Conservation (phyloP, 2,888 invertebrate genomes). For the Heteromurus nitidus region DNA sequence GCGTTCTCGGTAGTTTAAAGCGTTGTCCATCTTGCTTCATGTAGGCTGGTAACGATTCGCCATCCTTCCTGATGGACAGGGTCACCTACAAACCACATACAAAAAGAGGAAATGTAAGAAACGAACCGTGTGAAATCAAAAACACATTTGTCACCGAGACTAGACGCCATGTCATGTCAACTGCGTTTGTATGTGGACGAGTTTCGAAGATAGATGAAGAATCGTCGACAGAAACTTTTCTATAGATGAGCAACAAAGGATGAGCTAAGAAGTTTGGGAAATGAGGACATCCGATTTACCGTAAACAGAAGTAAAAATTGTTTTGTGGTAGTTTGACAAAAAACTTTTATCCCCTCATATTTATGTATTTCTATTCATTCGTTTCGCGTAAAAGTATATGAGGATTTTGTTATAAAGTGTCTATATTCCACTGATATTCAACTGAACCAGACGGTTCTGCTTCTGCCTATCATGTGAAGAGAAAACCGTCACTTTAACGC, state of each 20-base stretch:
- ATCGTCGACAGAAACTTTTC: no score
- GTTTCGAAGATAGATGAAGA: neutral
- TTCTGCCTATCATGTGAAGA: no score
- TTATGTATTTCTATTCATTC: no score
- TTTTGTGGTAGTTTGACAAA: neutral
- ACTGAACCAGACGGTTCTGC: no score
- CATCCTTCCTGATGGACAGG: conserved; percentile 77
- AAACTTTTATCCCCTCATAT: no score
- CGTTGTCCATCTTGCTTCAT: conserved; percentile 80
- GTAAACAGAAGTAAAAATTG: neutral
- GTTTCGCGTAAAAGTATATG: no score
- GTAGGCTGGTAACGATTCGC: conserved; percentile 77
- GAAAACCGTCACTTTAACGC: conserved; percentile 1
- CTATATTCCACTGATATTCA: no score
- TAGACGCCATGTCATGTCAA: neutral
- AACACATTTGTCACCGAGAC: conserved; percentile 54
- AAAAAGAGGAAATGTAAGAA: neutral
- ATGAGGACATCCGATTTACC: neutral
- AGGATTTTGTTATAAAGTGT: no score
- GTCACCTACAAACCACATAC: conserved; percentile 75
- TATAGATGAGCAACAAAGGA: no score
- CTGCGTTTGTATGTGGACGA: neutral
- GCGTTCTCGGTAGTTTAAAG: conserved; percentile 79
- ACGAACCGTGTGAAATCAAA: conserved; percentile 24
- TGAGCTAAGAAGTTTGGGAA: no score